Base-by-base conservation (phyloP, 1,140 invertebrate genomes). In the Drosophila melanica region DNA sequence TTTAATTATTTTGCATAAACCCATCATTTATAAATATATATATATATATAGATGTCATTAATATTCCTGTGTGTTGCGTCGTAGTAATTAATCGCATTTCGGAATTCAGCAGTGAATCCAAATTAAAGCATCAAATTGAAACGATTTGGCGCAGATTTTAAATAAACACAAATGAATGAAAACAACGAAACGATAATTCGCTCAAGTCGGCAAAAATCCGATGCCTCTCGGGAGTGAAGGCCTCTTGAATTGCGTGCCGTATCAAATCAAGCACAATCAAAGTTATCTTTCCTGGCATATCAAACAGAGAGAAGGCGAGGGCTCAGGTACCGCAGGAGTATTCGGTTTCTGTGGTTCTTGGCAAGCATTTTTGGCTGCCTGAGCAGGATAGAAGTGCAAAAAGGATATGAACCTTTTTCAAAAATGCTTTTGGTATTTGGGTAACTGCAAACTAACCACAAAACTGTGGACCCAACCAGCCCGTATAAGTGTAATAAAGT, bases 151-250 rank as follows among this genome's bases (percentile, higher is more conserved):
- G 79, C 47, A 58, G 62, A 77, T 81, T 75, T 77, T 54, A 55
- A 48, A 62, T 33, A 54, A 47, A 75, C 54, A 62, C 53, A 63
- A 51, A 45, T 55, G 45, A 41, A 45, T 60, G 45, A 41, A 45
- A 57, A 30, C 62, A 60, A 39, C 37, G 2, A 14, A 14, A 45
- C n/a, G 16, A 44, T 44, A 77, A 80, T 80, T 74, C 72, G 57
- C 75, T 72, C 68, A 65, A 82, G 80, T 76, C 80, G 57, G 66
- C 73, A 27, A 16, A 65, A 81, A 77, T 85, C 77, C 60, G 45
- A 66, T 78, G 58, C 47, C 81, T 63, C 66, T 58, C 53, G 78
- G 69, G 74, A 81, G 20, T 30, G 33, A 47, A 20, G 27, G 12
- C 16, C 9, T 65, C 10, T n/a, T 3, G 2, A 57, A 35, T 62